Evolutionary conservation across 2,888 invertebrate genomes (phyloP), one percentile per base, ranked within the genome.

Genomic region (Phyllotreta striolata): DNA sequence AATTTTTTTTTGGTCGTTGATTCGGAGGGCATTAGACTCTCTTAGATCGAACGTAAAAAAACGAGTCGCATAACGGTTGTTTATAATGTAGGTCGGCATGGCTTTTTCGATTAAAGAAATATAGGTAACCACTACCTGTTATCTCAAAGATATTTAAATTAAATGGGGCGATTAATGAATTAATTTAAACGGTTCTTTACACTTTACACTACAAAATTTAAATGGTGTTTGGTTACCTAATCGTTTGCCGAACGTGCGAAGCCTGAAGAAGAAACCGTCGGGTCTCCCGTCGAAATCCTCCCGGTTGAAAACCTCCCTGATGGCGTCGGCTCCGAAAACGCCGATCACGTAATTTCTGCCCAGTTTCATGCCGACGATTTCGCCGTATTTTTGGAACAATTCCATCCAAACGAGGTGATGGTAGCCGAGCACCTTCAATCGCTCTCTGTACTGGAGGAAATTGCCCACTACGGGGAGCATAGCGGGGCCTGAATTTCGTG

Each of bases 271-370:
- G 75, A 89, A 91, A 35, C 87, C 90, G 70, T 89, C 85, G 0
- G 91, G 91, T 63, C 91, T 83, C 0, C 89, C 90, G 73, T 89
- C 88, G 70, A 90, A 89, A 64, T 88, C 88, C 12, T 87, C 86
- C 7, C 84, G 83, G 0, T 83, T 83, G 46, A 89, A 83, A 5
- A 87, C 86, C 75, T 88, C 86, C 46, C 84, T 85, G 3, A 89
- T 84, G 52, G 88, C 85, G 60, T 87, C 85, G 43, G 85, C 81
- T 0, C 89, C 87, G 24, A 85, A 87, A 0, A 89, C 86, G 0
- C 88, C 82, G 0, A 91, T 86, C 0, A 90, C 78, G 38, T 84
- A 79, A 70, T 88, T 87, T 13, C 82, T 80, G 1, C 90, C 90
- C 58, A 90, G 77, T 73, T 88, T 88, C 43, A 91, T 76, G 0